Evolutionary conservation across 2,888 invertebrate species (phyloP).

Genomic region (Flexamia atlantica): DNA sequence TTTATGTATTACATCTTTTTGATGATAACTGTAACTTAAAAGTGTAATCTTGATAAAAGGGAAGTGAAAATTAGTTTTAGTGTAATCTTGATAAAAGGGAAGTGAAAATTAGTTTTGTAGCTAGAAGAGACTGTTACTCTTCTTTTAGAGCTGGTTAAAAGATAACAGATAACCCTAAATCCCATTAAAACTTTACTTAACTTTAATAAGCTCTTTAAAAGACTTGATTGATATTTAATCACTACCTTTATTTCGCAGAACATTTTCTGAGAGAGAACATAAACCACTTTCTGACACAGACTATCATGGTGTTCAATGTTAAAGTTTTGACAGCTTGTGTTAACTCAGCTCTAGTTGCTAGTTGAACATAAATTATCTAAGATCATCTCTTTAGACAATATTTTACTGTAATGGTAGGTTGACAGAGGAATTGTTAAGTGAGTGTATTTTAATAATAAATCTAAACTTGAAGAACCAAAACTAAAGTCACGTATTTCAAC

Average conservation of each 20-base stretch:
- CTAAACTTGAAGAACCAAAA: too few relatives aligned
- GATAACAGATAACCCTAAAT: background rate
- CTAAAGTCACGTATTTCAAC: too few relatives aligned
- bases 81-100: too few relatives aligned
- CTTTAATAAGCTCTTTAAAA: constrained; percentile 19
- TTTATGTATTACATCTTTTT: too few relatives aligned
- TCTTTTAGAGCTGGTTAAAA: background rate
- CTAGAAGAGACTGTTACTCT: background rate
- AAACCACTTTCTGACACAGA: background rate
- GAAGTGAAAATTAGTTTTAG: constrained; percentile 12
- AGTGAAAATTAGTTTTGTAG: constrained; percentile 7
- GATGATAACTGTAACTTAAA: too few relatives aligned
- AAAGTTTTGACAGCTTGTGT: constrained; percentile 4
- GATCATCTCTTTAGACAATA: too few relatives aligned
- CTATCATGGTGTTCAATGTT: background rate
- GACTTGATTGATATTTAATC: background rate
- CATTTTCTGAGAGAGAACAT: background rate
- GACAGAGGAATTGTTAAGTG: too few relatives aligned
- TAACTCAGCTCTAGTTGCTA: constrained; percentile 9
- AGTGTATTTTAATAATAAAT: too few relatives aligned
- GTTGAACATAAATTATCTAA: constrained; percentile 1
- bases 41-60: too few relatives aligned
- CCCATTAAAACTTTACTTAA: constrained; percentile 6
- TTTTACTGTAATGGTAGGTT: too few relatives aligned
- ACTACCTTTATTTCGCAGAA: background rate